Evolutionary conservation across 2,888 invertebrate species (phyloP), one percentile per base, ranked within the genome.

Genomic region (Stegana nigrithorax): DNA sequence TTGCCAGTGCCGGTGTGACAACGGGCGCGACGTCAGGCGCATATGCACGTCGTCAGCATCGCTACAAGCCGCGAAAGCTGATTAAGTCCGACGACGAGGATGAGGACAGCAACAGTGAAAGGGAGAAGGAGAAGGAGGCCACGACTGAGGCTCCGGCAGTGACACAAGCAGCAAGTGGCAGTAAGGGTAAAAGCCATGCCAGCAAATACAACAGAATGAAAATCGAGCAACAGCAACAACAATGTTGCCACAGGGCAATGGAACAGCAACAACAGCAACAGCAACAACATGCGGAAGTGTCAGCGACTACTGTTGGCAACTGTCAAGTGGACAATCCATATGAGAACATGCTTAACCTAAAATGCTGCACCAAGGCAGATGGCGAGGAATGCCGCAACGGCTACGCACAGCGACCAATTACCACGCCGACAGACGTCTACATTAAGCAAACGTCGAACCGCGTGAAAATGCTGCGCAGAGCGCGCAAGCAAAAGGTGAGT

Each of bases 21-120:
- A 74, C 81, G 67, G n/a, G n/a, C n/a, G n/a, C n/a, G n/a, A 80
- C 81, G 68, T 71, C 74, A 72, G 65, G 44, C 59, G 67, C 75
- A 56, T 81, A 80, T 60, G 72, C 76, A 62, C 79, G 84, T 69
- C 83, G 84, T 36, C 83, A 83, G 64, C 85, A 85, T 73, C 85
- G 85, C 63, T 84, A 84, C 78, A 78, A 86, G 70, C 85, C 85
- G 47, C 79, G 85, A 63, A 85, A 85, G 75, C 74, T 86, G 73
- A 83, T 85, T 64, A 85, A 84, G 76, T 84, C 86, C 59, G 86
- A 86, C 70, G 85, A 85, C 67, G 86, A 86, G 70, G 86, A 84
- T 67, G 85, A 85, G 67, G 85, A 85, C 71, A 84, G 82, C 73
- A 83, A 81, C 62, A 85, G 85, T 66, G 85, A 85, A 64, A 83